Evolutionary conservation across 2,888 invertebrate species (phyloP), one percentile per base, ranked within the genome.

Genomic region (Drosophila phalerata): DNA sequence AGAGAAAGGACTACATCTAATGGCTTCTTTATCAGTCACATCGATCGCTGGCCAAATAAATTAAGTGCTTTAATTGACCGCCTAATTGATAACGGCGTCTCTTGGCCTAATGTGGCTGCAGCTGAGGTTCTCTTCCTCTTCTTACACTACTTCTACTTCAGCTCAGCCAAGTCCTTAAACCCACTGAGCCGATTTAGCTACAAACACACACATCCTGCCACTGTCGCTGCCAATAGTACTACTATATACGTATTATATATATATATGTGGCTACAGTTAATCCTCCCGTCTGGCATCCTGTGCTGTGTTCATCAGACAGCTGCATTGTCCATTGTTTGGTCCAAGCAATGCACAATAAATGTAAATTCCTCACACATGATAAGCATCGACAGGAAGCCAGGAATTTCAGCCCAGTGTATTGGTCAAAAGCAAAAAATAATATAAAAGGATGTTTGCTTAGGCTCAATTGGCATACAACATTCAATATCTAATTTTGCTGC

Each of bases 381-480:
- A 88, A 86, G 69, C 72, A 85, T 88, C 87, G 55, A 77, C 87
- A 86, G 84, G 87, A 84, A 87, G 81, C 82, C 72, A 58, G 28
- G 25, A n/a, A 5, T 10, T 34, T 2, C 3, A 11, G 9, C 30
- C 30, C 30, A 30, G 9, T 30, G 45, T 25, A 62, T 66, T 60
- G 61, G 64, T 53, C 66, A 57, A 57, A 77, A 60, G 15, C 30
- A 25, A 37, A 0, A 19, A 9, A 15, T 30, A 40, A 11, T 13
- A n/a, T 2, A 5, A 34, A 88, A 85, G 85, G 89, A 86, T 88
- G 87, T 86, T 85, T 88, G 69, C 82, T 88, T 87, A 88, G 89
- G 81, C 67, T 30, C 49, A 61, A 65, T 61, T 47, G 52, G 57
- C 69, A 15, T 34, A 37, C 51, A 49, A 60, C 43, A 56, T 45